Base-by-base conservation (phyloP, 2,797 vertebrate genomes). In the Apogon talboti region DNA sequence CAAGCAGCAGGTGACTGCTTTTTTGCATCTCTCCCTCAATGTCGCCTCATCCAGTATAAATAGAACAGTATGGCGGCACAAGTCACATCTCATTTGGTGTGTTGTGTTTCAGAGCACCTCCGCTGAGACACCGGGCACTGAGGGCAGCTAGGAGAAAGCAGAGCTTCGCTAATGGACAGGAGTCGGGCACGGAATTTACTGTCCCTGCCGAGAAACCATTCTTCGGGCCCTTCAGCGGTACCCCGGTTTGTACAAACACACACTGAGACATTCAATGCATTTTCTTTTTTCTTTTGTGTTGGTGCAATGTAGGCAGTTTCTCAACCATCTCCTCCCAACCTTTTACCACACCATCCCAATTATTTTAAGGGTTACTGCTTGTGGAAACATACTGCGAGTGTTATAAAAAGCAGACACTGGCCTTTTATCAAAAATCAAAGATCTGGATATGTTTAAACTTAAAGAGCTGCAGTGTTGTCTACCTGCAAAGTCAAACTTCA, bases 51-150 rank as follows among this genome's bases (percentile, higher is more conserved):
- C 62, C 77, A 58, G 77, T 88, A 91, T 89, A 91, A 93, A 92
- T 90, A 90, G 88, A 91, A 86, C 67, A 63, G 72, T 67, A 87
- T 89, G 73, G 81, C 55, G 72, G 78, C 55, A 21, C 74, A 41
- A 86, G 88, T 89, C 92, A 89, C 88, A 91, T 93, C 87, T 90
- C 86, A 87, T 89, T 89, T 89, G 81, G 66, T 81, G 82, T 71
- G 83, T 81, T 87, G 88, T 84, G 74, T 89, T 87, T 91, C 81
- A 84, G 81, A 78, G 81, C 74, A 71, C 68, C 86, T 85, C 88
- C 66, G 4, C 82, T 60, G 89, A 89, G 89, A 86, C 45, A 18
- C 19, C 0, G 47, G 66, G 52, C 71, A 76, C 78, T 1, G 42
- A 72, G 73, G 78, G 72, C 66, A 62, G 72, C 71, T 15, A 67